These are phyloP conservation scores for Parus major DNA, from an alignment of 2,113 vertebrate genomes.

Conservation along the genomic window DNA sequence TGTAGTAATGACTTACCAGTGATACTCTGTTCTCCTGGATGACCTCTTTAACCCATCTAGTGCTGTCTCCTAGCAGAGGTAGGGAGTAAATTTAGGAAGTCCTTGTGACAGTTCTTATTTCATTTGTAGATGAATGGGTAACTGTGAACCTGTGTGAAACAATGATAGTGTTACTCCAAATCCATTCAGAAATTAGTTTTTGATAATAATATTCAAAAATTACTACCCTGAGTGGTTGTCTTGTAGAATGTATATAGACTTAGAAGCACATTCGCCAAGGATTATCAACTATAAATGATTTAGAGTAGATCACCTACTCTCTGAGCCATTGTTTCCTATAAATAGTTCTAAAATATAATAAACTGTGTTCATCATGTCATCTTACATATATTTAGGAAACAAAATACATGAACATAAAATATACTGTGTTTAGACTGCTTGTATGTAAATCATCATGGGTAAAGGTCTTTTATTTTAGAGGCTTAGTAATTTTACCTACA, in stretches of 20 bases:
- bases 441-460: not conserved
- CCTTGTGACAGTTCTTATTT: not conserved
- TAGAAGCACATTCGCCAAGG: not conserved
- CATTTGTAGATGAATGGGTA: not conserved
- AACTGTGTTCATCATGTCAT: not conserved
- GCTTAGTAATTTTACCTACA: not conserved
- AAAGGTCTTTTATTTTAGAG: not conserved
- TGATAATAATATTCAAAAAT: not conserved
- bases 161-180: not conserved
- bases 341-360: not conserved
- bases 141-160: not conserved
- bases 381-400: not conserved
- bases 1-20: not conserved
- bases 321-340: not conserved
- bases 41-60: not conserved
- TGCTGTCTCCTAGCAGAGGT: not conserved
- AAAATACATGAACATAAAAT: not conserved
- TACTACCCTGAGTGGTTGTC: not conserved
- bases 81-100: not conserved
- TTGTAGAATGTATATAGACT: not conserved
- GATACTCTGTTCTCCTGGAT: not conserved
- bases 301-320: not conserved
- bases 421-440: not conserved
- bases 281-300: not conserved
- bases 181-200: not conserved